A percentile compares a stretch with the other conserved stretches of the same genome.
These are phyloP conservation scores for Tachina lurida DNA, from an alignment of 2,888 invertebrate genomes.

Conservation along the genomic window DNA sequence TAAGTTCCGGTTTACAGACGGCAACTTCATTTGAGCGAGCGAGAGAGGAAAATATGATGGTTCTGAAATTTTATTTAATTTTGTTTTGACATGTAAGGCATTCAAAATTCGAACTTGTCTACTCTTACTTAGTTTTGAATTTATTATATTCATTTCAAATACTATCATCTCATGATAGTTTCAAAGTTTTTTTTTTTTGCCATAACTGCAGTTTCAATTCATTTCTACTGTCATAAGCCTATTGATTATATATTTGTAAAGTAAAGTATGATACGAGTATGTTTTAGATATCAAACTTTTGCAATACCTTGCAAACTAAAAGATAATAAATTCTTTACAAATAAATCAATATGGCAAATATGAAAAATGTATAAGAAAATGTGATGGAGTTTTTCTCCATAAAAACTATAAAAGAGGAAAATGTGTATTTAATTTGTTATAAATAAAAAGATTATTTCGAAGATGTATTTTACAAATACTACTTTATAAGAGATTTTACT, in stretches of 20 bases:
- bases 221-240: conserved; percentile 47
- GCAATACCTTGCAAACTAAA: conserved; percentile 14
- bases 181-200: conserved; percentile 3
- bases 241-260: background rate
- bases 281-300: conserved; percentile 36
- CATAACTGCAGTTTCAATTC: too few relatives aligned
- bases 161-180: background rate
- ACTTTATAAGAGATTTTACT: too few relatives aligned
- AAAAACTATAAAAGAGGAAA: too few relatives aligned
- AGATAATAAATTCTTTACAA: conserved; percentile 9
- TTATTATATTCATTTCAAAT: background rate
- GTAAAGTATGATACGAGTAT: background rate
- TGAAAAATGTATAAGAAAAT: conserved; percentile 5
- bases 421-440: too few relatives aligned
- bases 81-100: background rate
- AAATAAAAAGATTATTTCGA: too few relatives aligned
- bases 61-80: too few relatives aligned
- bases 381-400: background rate
- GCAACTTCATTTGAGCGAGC: too few relatives aligned
- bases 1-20: too few relatives aligned
- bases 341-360: conserved; percentile 26
- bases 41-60: too few relatives aligned
- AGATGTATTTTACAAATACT: too few relatives aligned
- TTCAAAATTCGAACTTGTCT: background rate
- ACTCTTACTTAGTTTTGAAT: background rate